phyloP scores from a whole-genome alignment of 2,797 vertebrate species.

The Chelmon rostratus region DNA sequence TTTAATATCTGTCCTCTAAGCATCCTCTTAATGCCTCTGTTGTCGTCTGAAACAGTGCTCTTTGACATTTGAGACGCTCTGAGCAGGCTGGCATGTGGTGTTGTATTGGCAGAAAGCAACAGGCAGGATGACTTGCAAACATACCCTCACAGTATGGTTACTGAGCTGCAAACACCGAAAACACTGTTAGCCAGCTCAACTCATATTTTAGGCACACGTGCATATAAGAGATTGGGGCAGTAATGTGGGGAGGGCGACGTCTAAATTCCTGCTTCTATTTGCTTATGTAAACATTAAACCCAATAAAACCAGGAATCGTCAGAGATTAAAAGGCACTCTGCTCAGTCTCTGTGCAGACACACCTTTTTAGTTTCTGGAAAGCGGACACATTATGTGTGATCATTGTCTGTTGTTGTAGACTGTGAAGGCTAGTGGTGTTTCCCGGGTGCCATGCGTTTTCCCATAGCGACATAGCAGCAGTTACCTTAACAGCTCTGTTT shows the following conservation, averaged over 20 bases:
- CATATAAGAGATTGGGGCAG: not conserved
- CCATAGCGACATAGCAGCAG: conserved; percentile 12
- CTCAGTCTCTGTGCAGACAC: not conserved
- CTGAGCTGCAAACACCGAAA: conserved; percentile 26
- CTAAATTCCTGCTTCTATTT: not conserved
- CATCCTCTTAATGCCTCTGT: conserved; percentile 29
- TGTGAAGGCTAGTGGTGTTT: not conserved
- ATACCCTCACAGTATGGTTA: conserved; percentile 24
- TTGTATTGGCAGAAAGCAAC: conserved; percentile 39
- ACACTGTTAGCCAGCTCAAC: not conserved
- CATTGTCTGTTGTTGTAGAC: conserved; percentile 17
- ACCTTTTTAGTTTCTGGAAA: not conserved
- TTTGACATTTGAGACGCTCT: conserved; percentile 67
- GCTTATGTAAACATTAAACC: not conserved
- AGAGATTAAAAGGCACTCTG: not conserved
- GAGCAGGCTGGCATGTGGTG: conserved; percentile 36
- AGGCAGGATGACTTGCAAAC: conserved; percentile 69
- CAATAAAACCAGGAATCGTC: not conserved
- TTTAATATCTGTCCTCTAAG: conserved; percentile 15
- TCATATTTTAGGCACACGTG: conserved; percentile 5
- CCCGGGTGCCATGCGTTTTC: conserved; percentile 1
- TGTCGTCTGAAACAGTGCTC: conserved; percentile 49
- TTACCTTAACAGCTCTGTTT: conserved; percentile 17
- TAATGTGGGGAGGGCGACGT: not conserved
- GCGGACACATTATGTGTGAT: not conserved